Conservation (phyloP, 1,140 invertebrate species). For the Ceratitis capitata region DNA sequence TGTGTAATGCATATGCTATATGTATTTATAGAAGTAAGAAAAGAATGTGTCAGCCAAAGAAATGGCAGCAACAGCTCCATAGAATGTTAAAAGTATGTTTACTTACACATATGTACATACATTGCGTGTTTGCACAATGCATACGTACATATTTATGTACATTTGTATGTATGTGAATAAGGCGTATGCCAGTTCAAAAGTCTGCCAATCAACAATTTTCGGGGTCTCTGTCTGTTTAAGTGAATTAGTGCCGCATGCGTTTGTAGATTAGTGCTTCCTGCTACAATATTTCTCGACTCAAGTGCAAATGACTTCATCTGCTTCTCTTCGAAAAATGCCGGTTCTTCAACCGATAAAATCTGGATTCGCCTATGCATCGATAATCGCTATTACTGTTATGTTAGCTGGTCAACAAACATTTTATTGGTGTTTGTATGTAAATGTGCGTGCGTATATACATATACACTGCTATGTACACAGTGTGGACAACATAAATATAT, state of each 20-base stretch:
- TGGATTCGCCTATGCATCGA: not conserved
- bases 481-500: no score
- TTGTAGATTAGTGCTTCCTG: conserved; percentile 23
- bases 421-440: not conserved
- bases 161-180: not conserved
- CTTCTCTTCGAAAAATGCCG: conserved; percentile 9
- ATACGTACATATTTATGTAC: not conserved
- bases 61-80: conserved; percentile 24
- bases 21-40: not conserved
- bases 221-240: not conserved
- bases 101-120: not conserved
- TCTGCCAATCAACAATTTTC: not conserved
- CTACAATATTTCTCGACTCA: not conserved
- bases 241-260: not conserved
- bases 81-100: not conserved
- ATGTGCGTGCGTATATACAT: not conserved
- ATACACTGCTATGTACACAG: no score
- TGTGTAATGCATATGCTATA: not conserved
- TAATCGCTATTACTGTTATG: not conserved
- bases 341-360: not conserved
- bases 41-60: not conserved
- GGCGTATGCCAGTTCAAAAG: not conserved
- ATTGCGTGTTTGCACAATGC: not conserved
- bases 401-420: not conserved
- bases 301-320: conserved; percentile 32